These are phyloP conservation scores for Planiliza haematocheilus DNA, from an alignment of 2,113 vertebrate genomes.

Conservation along the genomic window DNA sequence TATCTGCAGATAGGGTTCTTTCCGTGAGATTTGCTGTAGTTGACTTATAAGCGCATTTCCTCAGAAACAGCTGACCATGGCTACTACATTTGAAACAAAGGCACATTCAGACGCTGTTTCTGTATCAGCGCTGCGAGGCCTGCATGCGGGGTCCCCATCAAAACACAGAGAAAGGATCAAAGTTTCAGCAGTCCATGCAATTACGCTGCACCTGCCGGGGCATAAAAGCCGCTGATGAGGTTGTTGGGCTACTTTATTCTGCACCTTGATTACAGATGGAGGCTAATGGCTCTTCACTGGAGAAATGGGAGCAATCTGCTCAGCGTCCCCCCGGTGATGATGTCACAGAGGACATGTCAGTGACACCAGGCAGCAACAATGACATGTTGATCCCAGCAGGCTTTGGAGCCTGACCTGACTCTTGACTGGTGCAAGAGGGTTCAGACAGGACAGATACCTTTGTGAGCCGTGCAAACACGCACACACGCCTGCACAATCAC, in stretches of 20 bases:
- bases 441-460: constrained; percentile 70
- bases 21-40: constrained; percentile 46
- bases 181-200: constrained; percentile 34
- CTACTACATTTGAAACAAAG: constrained; percentile 34
- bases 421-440: constrained; percentile 79
- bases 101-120: constrained; percentile 23
- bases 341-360: constrained; percentile 75
- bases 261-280: constrained; percentile 53
- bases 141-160: constrained; percentile 12
- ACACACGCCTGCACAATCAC: constrained; percentile 12
- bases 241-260: constrained; percentile 45
- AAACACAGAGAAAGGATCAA: constrained; percentile 66
- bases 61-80: constrained; percentile 32
- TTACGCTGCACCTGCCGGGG: constrained; percentile 47
- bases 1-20: constrained; percentile 74
- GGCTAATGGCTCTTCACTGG: constrained; percentile 46
- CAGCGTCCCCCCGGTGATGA: constrained; percentile 64
- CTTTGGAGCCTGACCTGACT: constrained; percentile 69
- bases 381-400: constrained; percentile 73
- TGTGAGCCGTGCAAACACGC: constrained; percentile 22
- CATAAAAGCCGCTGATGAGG: constrained; percentile 50
- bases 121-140: constrained; percentile 5
- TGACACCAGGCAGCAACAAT: constrained; percentile 65
- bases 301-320: constrained; percentile 41
- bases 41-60: constrained; percentile 34